Base-by-base conservation (phyloP, 2,888 invertebrate species). In the Diabrotica balteata region DNA sequence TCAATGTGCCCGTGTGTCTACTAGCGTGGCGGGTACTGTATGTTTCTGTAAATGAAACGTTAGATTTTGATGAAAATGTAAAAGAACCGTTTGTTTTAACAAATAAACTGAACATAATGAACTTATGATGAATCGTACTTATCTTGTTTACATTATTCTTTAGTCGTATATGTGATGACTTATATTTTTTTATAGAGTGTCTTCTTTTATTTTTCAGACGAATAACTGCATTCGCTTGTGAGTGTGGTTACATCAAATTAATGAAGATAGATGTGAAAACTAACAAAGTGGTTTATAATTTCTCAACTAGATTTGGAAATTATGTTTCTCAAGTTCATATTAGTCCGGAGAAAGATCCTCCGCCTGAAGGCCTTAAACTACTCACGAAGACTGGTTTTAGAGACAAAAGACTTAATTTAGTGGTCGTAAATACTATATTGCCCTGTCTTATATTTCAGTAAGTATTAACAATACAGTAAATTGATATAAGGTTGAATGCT, bases 391-490 rank as follows among this genome's bases (percentile, higher is more conserved):
- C 11, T 42, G 43, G 62, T 60, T 42, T n/a, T 5, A 46, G 57
- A 22, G 66, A 65, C n/a, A 68, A 44, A 53, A 78, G 82, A 63
- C 76, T 88, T 11, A 87, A 90, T 80, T 81, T 90, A 69, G 79
- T 90, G 58, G 86, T 89, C 10, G 84, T 86, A 6, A 88, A 87
- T 79, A 85, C 88, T 32, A 78, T 87, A 42, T 85, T 88, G 73
- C 85, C 86, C 42, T 86, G 89, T 8, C 85, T 88, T 59, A 85
- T 89, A 10, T 90, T 89, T 77, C 85, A 86, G 88, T 89, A 83
- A 84, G 84, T 81, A 66, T 64, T 59, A 45, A 44, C 8, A 17
- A 9, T 43, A 58, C 8, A 9, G 6, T 58, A n/a, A n/a, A n/a
- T n/a, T n/a, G n/a, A n/a, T n/a, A n/a, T n/a, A n/a, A n/a, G n/a